phyloP scores from a whole-genome alignment of 1,140 invertebrate genomes.

The Eubasilissa regina region DNA sequence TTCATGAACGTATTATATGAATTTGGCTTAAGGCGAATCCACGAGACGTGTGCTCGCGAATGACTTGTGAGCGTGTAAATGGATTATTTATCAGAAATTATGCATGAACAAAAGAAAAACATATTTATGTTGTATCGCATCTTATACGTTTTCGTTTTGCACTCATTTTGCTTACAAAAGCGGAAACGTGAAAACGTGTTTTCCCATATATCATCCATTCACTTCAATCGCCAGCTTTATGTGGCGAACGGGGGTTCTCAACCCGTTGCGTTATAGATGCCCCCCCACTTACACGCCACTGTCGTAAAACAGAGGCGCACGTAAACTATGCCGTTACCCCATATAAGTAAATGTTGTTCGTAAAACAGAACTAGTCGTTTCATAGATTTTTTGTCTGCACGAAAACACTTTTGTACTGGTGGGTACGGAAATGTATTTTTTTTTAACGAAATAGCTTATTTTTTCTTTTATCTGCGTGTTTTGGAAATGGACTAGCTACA shows the following conservation, averaged over 20 bases:
- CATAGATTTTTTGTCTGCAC: slow-evolving; percentile 16
- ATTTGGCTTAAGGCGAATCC: too few relatives aligned
- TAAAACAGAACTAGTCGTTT: slow-evolving; percentile 19
- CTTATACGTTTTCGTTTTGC: not conserved
- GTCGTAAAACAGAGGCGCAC: slow-evolving; percentile 20
- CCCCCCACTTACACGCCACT: slow-evolving; percentile 3
- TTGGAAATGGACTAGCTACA: too few relatives aligned
- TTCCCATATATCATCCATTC: slow-evolving; percentile 15
- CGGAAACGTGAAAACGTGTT: slow-evolving; percentile 3
- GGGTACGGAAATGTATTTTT: too few relatives aligned
- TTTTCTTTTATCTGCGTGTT: too few relatives aligned
- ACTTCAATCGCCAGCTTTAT: slow-evolving; percentile 15
- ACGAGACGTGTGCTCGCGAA: too few relatives aligned
- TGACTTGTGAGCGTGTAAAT: too few relatives aligned
- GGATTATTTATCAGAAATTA: not conserved
- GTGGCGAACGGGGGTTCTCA: not conserved
- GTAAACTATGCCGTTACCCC: slow-evolving; percentile 32
- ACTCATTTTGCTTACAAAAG: slow-evolving; percentile 18
- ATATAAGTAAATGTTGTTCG: slow-evolving; percentile 3
- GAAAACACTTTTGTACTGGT: slow-evolving; percentile 1
- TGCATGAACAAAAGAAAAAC: not conserved
- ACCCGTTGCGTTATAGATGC: not conserved
- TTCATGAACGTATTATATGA: too few relatives aligned
- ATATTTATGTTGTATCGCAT: not conserved
- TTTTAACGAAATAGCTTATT: too few relatives aligned